A percentile compares a stretch with the other conserved stretches of the same genome.
Conservation (phyloP, 2,888 invertebrate species). For the Operophtera brumata region DNA sequence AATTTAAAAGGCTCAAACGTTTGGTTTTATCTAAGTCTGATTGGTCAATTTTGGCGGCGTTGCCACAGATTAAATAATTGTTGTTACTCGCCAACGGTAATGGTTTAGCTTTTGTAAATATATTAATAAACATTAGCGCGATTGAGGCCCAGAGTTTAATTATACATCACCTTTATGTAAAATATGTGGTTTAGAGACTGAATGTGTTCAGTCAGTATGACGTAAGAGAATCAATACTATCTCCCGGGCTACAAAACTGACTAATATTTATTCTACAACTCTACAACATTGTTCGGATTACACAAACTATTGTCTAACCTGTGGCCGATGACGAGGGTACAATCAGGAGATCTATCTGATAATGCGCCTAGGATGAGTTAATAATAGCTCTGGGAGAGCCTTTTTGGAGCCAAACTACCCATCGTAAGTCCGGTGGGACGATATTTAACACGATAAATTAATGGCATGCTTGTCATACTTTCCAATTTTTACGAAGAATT, state of each 20-base stretch:
- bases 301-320: background rate
- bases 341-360: constrained; percentile 3
- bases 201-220: no score
- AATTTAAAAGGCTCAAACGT: no score
- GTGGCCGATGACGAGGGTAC: constrained; percentile 14
- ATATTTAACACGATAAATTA: background rate
- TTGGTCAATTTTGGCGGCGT: no score
- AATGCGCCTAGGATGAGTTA: background rate
- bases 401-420: background rate
- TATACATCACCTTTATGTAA: no score
- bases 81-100: no score
- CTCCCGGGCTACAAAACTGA: background rate
- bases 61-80: no score
- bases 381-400: constrained; percentile 1
- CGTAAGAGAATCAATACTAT: background rate
- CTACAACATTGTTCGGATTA: background rate
- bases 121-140: no score
- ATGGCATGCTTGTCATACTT: background rate
- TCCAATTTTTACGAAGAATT: background rate
- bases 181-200: no score
- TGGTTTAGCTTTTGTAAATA: no score
- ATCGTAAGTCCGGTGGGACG: background rate
- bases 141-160: no score
- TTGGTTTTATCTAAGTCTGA: no score
- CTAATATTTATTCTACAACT: background rate